Conservation (phyloP, 2,888 invertebrate species). For the Eupelmus urozonus region DNA sequence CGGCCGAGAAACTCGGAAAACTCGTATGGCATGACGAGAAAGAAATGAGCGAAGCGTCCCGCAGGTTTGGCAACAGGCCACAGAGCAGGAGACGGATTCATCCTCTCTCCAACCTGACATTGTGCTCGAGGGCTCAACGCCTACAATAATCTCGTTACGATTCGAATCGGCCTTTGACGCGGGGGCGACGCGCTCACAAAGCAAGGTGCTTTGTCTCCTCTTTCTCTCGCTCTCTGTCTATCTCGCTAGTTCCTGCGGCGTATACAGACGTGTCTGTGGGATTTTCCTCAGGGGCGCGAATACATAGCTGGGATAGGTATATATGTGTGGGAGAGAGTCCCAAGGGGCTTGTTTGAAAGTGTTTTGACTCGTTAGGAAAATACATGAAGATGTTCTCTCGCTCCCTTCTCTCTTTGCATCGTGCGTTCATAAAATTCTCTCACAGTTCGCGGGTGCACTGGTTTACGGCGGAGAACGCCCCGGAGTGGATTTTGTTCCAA, state of each 20-base stretch:
- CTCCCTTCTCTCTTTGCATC: no score
- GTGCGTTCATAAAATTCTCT: slow-evolving; percentile 42
- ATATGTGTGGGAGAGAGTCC: no score
- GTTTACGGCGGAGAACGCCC: not conserved
- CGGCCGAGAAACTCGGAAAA: slow-evolving; percentile 6
- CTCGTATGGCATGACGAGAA: slow-evolving; percentile 37
- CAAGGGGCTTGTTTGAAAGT: slow-evolving; percentile 64
- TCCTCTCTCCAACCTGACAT: slow-evolving; percentile 15
- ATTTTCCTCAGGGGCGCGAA: slow-evolving; percentile 62
- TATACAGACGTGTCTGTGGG: slow-evolving; percentile 62
- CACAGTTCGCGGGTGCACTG: slow-evolving; percentile 1
- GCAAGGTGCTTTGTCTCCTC: slow-evolving; percentile 74
- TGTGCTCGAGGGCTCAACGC: slow-evolving; percentile 63
- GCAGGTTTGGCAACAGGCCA: slow-evolving; percentile 39
- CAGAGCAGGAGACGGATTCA: slow-evolving; percentile 42
- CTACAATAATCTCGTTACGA: slow-evolving; percentile 76
- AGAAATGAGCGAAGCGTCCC: slow-evolving; percentile 52
- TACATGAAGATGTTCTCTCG: slow-evolving; percentile 66
- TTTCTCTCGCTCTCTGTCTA: not conserved
- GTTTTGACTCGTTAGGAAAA: slow-evolving; percentile 70
- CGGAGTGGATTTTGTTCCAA: slow-evolving; percentile 8
- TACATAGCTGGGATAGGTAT: not conserved
- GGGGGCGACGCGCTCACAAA: slow-evolving; percentile 65
- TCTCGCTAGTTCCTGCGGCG: not conserved
- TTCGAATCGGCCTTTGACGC: slow-evolving; percentile 71